A percentile compares a stretch with the other conserved stretches of the same genome.
Evolutionary conservation across 2,797 vertebrate species (phyloP).

Genomic region (Helicolenus hilgendorfi): DNA sequence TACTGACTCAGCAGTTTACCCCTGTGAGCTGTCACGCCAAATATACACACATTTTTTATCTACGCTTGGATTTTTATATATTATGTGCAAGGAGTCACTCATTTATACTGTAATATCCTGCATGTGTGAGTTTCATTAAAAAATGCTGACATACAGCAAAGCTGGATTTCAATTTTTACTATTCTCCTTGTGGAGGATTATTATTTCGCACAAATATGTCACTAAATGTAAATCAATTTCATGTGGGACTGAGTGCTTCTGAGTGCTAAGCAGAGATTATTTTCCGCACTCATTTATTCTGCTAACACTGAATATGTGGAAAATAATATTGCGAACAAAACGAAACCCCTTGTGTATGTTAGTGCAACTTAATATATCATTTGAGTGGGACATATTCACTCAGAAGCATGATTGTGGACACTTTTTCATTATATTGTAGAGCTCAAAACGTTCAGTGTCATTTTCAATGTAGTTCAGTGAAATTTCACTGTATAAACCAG

Average conservation of each 20-base stretch:
- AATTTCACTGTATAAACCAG: too few relatives aligned
- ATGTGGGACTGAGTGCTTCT: background rate
- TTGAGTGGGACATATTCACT: background rate
- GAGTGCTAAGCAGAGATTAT: background rate
- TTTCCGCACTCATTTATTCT: background rate
- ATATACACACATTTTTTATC: background rate
- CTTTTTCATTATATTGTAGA: too few relatives aligned
- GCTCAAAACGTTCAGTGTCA: too few relatives aligned
- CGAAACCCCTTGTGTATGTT: background rate
- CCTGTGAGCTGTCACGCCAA: background rate
- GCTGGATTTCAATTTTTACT: background rate
- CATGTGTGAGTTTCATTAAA: background rate
- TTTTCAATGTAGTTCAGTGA: too few relatives aligned
- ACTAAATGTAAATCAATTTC: background rate
- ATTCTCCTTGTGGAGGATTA: background rate
- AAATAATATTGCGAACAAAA: background rate
- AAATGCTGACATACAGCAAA: background rate
- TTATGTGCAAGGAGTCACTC: background rate
- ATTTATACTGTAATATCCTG: background rate
- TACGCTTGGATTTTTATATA: background rate
- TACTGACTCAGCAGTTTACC: constrained; percentile 23
- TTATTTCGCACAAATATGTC: background rate
- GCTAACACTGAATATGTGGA: background rate
- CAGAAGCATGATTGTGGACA: too few relatives aligned
- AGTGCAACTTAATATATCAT: background rate